These are phyloP conservation scores for Papilio machaon DNA, from an alignment of 1,140 invertebrate genomes.

Conservation along the genomic window DNA sequence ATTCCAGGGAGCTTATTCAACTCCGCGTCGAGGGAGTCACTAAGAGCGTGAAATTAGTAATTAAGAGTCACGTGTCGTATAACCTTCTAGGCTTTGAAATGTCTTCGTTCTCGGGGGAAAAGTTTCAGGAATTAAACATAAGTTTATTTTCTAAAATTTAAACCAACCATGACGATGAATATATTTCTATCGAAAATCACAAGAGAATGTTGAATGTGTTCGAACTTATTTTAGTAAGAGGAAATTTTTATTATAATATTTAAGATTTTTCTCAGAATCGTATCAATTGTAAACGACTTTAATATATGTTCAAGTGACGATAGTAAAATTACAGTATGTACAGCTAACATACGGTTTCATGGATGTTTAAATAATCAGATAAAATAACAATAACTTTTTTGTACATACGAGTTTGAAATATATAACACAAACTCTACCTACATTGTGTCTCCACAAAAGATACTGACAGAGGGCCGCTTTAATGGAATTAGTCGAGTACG, in stretches of 20 bases:
- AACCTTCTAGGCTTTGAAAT: slow-evolving; percentile 40
- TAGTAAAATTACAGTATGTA: too few relatives aligned
- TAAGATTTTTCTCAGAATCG: too few relatives aligned
- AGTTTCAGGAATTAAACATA: slow-evolving; percentile 17
- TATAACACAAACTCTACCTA: background rate
- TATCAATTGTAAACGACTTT: too few relatives aligned
- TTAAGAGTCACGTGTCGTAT: slow-evolving; percentile 68
- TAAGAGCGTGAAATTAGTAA: slow-evolving; percentile 72
- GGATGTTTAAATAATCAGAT: background rate
- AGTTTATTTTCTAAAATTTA: background rate
- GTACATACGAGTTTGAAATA: background rate
- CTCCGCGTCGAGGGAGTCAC: slow-evolving; percentile 54
- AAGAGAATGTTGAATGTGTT: background rate
- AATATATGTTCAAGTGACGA: too few relatives aligned
- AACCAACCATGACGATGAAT: slow-evolving; percentile 4
- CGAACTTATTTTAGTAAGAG: background rate
- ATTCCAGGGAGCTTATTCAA: slow-evolving; percentile 48
- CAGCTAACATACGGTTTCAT: background rate
- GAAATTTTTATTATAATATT: too few relatives aligned
- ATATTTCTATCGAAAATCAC: background rate
- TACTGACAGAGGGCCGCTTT: background rate
- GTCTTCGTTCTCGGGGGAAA: slow-evolving; percentile 30
- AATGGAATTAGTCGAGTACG: slow-evolving; percentile 2
- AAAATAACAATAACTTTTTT: background rate
- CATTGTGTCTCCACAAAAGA: slow-evolving; percentile 7